Base-by-base conservation (phyloP, 2,797 vertebrate genomes). In the Leucoraja ocellata region DNA sequence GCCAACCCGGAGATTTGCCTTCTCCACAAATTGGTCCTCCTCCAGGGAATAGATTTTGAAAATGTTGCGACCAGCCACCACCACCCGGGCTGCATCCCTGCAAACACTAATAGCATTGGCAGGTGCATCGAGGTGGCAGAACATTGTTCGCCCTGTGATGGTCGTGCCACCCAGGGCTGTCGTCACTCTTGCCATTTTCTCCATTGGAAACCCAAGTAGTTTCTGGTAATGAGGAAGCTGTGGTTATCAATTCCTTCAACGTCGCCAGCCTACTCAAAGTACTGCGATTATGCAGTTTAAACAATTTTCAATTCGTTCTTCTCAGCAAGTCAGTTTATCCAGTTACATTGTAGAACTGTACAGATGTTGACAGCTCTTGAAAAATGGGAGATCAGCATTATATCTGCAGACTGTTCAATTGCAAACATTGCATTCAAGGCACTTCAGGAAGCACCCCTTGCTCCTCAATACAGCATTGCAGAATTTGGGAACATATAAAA, bases 81-180 rank as follows among this genome's bases (percentile, higher is more conserved):
- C 98, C 95, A 99, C 99, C 94, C 99, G 98, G 0, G 98, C 97
- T 0, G 98, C 98, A 0, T 99, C 98, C 0, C 98, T 97, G 95
- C 98, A 99, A 94, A 99, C 98, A 0, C 98, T 99, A 95, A 99
- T 99, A 96, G 99, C 98, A 0, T 99, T 99, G 95, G 98, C 98
- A 0, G 99, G 98, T 1, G 98, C 99, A 0, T 99, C 99, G 95
- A 99, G 95, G 96, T 99, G 98, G 95, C 98, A 99, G 96, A 99
- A 99, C 98, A 99, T 99, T 81, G 98, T 99, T 77, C 97, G 96
- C 16, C 98, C 98, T 0, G 96, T 98, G 95, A 99, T 95, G 3
- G 96, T 58, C 0, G 95, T 97, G 95, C 97, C 97, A 93, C 97
- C 97, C 93, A 99, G 97, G 93, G 98, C 98, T 0, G 98, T 98